phyloP scores from a whole-genome alignment of 1,140 invertebrate species.

The Spodoptera litura region DNA sequence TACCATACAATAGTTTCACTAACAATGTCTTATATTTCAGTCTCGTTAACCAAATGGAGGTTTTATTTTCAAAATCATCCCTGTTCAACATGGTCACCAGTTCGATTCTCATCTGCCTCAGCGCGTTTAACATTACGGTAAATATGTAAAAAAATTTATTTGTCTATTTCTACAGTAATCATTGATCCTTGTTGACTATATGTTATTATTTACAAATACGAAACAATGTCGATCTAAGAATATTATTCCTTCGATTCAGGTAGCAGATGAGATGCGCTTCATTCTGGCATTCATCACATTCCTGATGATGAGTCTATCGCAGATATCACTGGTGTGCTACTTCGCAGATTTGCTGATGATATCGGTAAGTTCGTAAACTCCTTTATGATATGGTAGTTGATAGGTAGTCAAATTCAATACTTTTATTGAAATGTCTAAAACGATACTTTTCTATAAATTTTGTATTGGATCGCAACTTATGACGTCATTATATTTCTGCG shows the following conservation, averaged over 20 bases:
- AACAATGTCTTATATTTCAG: not conserved
- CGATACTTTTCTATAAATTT: too few relatives aligned
- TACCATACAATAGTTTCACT: too few relatives aligned
- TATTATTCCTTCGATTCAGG: slow-evolving; percentile 36
- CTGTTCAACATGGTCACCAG: slow-evolving; percentile 68
- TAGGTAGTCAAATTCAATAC: too few relatives aligned
- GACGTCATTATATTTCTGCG: too few relatives aligned
- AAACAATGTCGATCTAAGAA: too few relatives aligned
- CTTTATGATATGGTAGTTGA: too few relatives aligned
- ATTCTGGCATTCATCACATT: slow-evolving; percentile 61
- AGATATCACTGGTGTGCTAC: slow-evolving; percentile 66
- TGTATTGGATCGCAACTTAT: too few relatives aligned
- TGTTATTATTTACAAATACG: too few relatives aligned
- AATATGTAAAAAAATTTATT: slow-evolving; percentile 14
- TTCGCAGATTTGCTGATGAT: slow-evolving; percentile 65
- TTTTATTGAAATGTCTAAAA: too few relatives aligned
- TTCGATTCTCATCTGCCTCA: slow-evolving; percentile 67
- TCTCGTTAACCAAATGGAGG: slow-evolving; percentile 57
- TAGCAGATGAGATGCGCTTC: slow-evolving; percentile 51
- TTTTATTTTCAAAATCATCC: slow-evolving; percentile 63
- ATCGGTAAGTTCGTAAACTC: slow-evolving; percentile 54
- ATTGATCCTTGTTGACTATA: too few relatives aligned
- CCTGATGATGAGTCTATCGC: slow-evolving; percentile 60
- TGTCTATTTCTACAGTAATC: too few relatives aligned
- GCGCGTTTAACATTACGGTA: slow-evolving; percentile 71